Base-by-base conservation (phyloP, 1,140 invertebrate genomes). In the Zaprionus camerounensis region DNA sequence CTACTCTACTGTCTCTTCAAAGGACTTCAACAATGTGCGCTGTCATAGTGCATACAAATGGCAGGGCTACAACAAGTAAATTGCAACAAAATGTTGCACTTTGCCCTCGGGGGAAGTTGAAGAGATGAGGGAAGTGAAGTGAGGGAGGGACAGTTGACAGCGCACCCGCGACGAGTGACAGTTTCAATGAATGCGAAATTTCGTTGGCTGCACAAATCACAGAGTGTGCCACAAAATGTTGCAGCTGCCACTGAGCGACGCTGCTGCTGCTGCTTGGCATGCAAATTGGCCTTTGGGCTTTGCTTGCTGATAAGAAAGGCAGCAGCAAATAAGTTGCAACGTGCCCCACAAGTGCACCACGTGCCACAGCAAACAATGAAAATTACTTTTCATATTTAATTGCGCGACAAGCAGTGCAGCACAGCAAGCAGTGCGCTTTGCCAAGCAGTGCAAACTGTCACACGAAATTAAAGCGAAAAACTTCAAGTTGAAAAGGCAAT, bases 301-400 rank as follows among this genome's bases (percentile, higher is more conserved):
- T 58, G 28, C 9, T 49, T 61, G 67, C 66, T 66, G 82, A 82
- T 87, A 87, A 82, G 71, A 46, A 62, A 58, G 77, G 67, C n/a
- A 61, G 28, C 28, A 26, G 58, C 59, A 64, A 41, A 24, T 15
- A 12, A 13, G 17, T 56, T 41, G 57, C 26, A 62, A 59, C 67
- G 58, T 79, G 57, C 62, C 24, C 62, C 24, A 7, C 31, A 71
- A 11, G 53, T 79, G 62, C 57, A 9, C 31, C 31, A 7, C 31
- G 76, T 31, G 9, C 31, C 31, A 34, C 31, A 34, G 70, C 77
- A 72, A 69, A 87, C 76, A 80, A 80, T 87, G 77, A 74, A 79
- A 87, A 88, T 84, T 80, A 88, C 74, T 88, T 88, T 87, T 87
- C 77, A 83, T 87, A 87, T 88, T 88, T 88, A 87, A 87, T 83